Evolutionary conservation across 1,140 invertebrate genomes (phyloP).

Genomic region (Nautilus pompilius): DNA sequence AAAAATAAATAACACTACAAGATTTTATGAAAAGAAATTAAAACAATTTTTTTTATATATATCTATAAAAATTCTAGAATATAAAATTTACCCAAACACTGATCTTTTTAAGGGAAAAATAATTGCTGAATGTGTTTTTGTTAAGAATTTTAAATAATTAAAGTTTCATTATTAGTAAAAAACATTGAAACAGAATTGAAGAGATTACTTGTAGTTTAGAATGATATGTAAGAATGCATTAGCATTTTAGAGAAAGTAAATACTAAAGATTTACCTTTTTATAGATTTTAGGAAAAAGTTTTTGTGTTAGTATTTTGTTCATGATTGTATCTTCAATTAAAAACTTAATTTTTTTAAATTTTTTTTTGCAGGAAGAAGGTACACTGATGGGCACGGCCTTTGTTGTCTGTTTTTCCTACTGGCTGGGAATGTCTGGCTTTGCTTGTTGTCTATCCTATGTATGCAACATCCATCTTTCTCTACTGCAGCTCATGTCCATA

Average conservation of each 20-base stretch:
- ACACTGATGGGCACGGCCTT: conserved; percentile 57
- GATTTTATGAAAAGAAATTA: too few species aligned
- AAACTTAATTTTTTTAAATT: not conserved
- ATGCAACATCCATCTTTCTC: conserved; percentile 48
- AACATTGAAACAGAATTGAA: not conserved
- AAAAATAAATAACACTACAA: not conserved
- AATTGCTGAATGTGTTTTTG: too few species aligned
- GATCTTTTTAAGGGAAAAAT: too few species aligned
- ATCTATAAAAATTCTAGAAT: too few species aligned
- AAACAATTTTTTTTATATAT: too few species aligned
- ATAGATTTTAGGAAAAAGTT: not conserved
- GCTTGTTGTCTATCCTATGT: conserved; percentile 51
- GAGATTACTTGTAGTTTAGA: not conserved
- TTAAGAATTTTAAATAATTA: too few species aligned
- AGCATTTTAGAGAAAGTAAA: not conserved
- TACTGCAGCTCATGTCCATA: conserved; percentile 51
- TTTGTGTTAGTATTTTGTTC: not conserved
- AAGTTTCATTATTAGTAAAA: too few species aligned
- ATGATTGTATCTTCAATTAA: not conserved
- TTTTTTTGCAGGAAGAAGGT: conserved; percentile 52
- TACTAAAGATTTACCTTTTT: not conserved
- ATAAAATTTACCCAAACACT: too few species aligned
- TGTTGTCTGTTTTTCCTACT: conserved; percentile 56
- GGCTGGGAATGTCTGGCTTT: conserved; percentile 50
- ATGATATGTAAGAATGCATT: not conserved